Evolutionary conservation across 2,888 invertebrate genomes (phyloP), one percentile per base, ranked within the genome.

Genomic region (Oligia strigilis): DNA sequence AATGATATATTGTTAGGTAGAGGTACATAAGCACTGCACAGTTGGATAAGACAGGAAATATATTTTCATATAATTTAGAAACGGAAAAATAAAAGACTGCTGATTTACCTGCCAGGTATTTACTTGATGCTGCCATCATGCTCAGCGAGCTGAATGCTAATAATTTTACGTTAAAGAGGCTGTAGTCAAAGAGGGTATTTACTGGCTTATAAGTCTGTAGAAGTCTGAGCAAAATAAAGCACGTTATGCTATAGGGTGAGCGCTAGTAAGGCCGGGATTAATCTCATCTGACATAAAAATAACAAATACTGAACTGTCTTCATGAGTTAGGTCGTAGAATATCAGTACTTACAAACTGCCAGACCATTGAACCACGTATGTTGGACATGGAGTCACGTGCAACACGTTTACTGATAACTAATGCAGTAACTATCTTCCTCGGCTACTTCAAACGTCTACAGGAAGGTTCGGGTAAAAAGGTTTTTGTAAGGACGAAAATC

Each of bases 331-430:
- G 64, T 58, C n/a, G 64, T 43, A 74, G 65, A 79, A 74, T 80
- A 66, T 76, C 66, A 55, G 62, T 67, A 79, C 75, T 83, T 67
- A 73, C 72, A 80, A 74, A 77, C n/a, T 43, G 65, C 84, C 23
- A 40, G 87, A 70, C 69, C 58, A 76, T 76, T 87, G 62, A 69
- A 49, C 74, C 84, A 84, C 80, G 76, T 87, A 52, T 76, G 29
- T 49, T 58, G 55, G n/a, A 77, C 72, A 85, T 65, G 69, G 64
- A 70, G 85, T 85, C 85, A 82, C 85, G 82, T 84, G 43, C 85
- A 29, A 43, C 73, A 82, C 73, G 80, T 85, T 70, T 70, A 60
- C 64, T 70, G 49, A 70, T 80, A 64, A 40, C 72, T 58, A 72
- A 80, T 80, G 58, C 52, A 73, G 67, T 62, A 52, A 73, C 69